Evolutionary conservation across 2,888 invertebrate species (phyloP).

Genomic region (Cryptops parisi): DNA sequence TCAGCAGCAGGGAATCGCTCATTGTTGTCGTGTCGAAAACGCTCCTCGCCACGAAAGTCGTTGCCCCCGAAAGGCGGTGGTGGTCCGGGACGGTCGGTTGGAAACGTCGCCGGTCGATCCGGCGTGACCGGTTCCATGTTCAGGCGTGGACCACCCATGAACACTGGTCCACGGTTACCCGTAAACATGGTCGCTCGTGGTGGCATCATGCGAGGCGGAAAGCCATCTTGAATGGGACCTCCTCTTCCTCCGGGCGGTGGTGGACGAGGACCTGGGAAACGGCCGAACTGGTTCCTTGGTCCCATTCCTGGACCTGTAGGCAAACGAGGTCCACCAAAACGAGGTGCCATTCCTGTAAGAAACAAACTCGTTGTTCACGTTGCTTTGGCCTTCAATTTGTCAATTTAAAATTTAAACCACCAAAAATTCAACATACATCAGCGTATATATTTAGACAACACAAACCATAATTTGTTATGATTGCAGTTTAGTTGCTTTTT

Average conservation of each 20-base stretch:
- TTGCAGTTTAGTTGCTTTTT: too few species aligned
- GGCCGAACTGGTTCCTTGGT: slow-evolving; percentile 8
- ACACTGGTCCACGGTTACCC: slow-evolving; percentile 6
- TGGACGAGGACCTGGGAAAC: slow-evolving; percentile 10
- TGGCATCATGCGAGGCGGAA: slow-evolving; percentile 2
- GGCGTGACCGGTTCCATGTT: not conserved
- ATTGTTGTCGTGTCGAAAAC: not conserved
- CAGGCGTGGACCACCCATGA: slow-evolving; percentile 7
- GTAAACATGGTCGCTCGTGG: slow-evolving; percentile 3
- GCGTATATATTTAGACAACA: too few species aligned
- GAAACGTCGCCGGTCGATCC: slow-evolving; percentile 1
- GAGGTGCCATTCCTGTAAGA: not conserved
- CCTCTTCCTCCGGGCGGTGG: not conserved
- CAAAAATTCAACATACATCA: too few species aligned
- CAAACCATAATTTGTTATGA: too few species aligned
- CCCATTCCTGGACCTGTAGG: slow-evolving; percentile 14
- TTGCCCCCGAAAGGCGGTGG: not conserved
- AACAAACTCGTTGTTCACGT: too few species aligned
- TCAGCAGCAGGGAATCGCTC: slow-evolving; percentile 1
- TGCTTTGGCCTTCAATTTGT: too few species aligned
- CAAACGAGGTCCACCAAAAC: slow-evolving; percentile 6
- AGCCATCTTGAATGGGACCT: not conserved
- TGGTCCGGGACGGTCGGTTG: slow-evolving; percentile 1
- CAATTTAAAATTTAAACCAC: too few species aligned
- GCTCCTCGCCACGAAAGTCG: not conserved